Base-by-base conservation (phyloP, 2,888 invertebrate genomes). In the Zygogramma bicolorata region DNA sequence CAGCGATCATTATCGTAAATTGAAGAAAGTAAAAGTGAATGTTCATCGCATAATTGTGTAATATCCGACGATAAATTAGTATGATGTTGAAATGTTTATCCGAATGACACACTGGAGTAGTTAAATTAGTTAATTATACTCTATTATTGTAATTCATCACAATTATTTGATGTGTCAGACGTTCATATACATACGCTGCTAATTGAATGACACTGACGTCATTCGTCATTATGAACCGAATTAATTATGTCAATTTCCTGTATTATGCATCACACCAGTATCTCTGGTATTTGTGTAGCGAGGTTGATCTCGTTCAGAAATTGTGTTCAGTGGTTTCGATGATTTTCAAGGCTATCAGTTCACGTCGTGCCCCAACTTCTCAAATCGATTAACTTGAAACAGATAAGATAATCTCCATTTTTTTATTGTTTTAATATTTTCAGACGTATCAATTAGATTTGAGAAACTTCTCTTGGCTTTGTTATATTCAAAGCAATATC, bases 101-200 rank as follows among this genome's bases (percentile, higher is more conserved):
- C 46, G 31, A 65, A 68, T 40, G 65, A 57, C 57, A 57, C 60
- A 61, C 65, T 68, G 57, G 60, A 40, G 65, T 65, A 42, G 68
- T 74, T 74, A 74, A 78, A 73, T 68, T 71, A 60, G 65, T 65
- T 76, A 78, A 76, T 78, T 76, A 74, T 46, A 66, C 72, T 66
- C 71, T 70, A 76, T 75, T 68, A 71, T 76, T 75, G 67, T 75
- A 75, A 78, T 76, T 71, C 68, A 72, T 75, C 71, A 74, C 61
- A 75, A 71, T 74, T 71, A 69, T 74, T 73, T 66, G 57, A 72
- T 69, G 75, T 74, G 69, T 70, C 74, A 34, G 69, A 65, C 74
- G 13, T 75, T 70, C 57, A 40, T 70, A 65, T 67, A 68, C 68
- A 68, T 70, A 60, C 60, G 40, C 65, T 59, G 57, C 65, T 68